Base-by-base conservation (phyloP, 2,113 vertebrate genomes). In the Xyrauchen texanus region DNA sequence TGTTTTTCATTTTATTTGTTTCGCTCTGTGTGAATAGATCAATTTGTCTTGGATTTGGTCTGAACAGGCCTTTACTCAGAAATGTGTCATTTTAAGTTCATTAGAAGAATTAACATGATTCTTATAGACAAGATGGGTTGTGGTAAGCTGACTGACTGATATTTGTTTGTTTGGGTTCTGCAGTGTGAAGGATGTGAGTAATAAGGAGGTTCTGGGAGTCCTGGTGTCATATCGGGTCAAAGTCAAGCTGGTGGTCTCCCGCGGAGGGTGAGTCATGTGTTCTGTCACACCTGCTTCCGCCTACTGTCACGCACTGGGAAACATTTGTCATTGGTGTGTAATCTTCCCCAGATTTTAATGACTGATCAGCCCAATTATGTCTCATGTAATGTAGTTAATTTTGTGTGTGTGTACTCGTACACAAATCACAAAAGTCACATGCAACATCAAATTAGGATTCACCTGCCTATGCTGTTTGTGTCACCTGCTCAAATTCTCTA, bases 161-260 rank as follows among this genome's bases (percentile, higher is more conserved):
- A 47, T 12, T 6, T 58, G 34, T 83, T 8, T 64, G 13, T 42
- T 13, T 80, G 61, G 47, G 6, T 13, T 71, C 61, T 85, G 52
- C 89, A 94, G 93, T 0, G 90, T 93, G 67, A 93, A 93, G 76
- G 93, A 94, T 46, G 92, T 91, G 0, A 89, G 92, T 82, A 94
- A 90, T 86, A 94, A 94, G 84, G 93, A 94, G 73, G 93, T 94
- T 46, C 85, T 94, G 77, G 93, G 93, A 4, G 93, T 94, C 79
- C 86, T 94, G 72, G 93, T 94, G 77, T 94, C 93, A 10, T 94
- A 94, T 81, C 89, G 93, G n/a, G 93, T 94, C 79, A 94, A 94
- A 75, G 91, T 94, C 80, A 94, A 94, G 81, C 85, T 94, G 77
- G 91, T 94, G 73, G 90, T 94, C 61, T 92, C 91, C 3, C 92